Percentiles rank a stretch among this genome's conserved stretches.
Evolutionary conservation across 1,140 invertebrate genomes (phyloP).

Genomic region (Hyposmocoma kahamanoa): DNA sequence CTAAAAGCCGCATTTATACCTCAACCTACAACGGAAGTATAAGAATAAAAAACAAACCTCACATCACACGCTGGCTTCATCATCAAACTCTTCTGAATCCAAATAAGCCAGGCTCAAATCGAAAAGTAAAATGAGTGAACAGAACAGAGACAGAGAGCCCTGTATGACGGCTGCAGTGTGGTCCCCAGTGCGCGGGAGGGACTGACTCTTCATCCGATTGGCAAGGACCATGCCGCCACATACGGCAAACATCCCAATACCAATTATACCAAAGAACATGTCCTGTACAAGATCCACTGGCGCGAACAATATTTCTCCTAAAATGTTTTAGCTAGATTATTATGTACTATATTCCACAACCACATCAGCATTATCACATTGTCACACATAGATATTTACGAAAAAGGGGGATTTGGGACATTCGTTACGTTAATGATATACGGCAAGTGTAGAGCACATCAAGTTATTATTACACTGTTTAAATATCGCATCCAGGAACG

Average conservation of each 20-base stretch:
- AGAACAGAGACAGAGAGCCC: constrained; percentile 37
- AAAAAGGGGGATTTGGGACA: no score
- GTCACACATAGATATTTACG: no score
- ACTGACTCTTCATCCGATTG: constrained; percentile 22
- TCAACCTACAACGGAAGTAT: background rate
- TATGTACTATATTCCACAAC: no score
- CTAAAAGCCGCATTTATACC: constrained; percentile 21
- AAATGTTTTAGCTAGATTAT: constrained; percentile 15
- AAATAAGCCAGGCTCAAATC: constrained; percentile 57
- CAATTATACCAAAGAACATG: constrained; percentile 55
- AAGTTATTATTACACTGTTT: no score
- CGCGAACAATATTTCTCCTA: constrained; percentile 59
- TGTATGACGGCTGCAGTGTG: constrained; percentile 26
- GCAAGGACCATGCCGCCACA: constrained; percentile 44
- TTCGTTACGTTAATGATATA: no score
- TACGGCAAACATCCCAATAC: constrained; percentile 36
- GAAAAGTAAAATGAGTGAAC: constrained; percentile 49
- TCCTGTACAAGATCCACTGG: constrained; percentile 61
- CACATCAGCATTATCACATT: no score
- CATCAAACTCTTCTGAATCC: constrained; percentile 58
- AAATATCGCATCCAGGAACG: no score
- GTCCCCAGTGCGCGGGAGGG: constrained; percentile 44
- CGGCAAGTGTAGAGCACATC: no score
- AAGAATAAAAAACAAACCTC: constrained; percentile 17
- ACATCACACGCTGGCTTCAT: constrained; percentile 43